Evolutionary conservation across 2,888 invertebrate genomes (phyloP).

Genomic region (Cremastinae sp.): DNA sequence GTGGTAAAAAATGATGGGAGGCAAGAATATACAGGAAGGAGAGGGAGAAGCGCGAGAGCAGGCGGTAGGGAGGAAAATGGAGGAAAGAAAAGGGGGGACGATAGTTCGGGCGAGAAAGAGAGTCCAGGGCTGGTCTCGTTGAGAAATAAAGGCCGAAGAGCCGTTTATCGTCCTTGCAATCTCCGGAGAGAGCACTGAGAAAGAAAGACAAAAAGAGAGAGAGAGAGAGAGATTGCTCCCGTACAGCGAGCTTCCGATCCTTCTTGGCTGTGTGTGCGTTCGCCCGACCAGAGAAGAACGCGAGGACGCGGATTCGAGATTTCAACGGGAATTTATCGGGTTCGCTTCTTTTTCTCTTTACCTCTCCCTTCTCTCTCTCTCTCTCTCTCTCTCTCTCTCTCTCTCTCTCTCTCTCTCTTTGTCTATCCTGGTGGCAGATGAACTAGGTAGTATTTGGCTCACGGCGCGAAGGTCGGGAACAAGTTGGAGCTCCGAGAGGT

Average conservation of each 20-base stretch:
- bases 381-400: constrained; percentile 3
- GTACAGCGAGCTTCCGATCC: constrained; percentile 46
- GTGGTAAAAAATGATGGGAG: constrained; percentile 20
- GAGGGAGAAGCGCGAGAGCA: constrained; percentile 11
- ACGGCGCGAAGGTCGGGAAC: constrained; percentile 33
- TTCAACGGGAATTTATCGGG: constrained; percentile 64
- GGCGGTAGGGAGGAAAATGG: constrained; percentile 30
- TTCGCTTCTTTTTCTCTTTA: constrained; percentile 10
- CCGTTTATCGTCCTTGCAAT: constrained; percentile 65
- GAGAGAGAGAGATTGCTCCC: constrained; percentile 29
- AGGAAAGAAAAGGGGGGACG: constrained; percentile 45
- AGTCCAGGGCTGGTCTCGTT: constrained; percentile 52
- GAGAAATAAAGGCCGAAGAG: constrained; percentile 62
- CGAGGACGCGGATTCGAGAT: constrained; percentile 63
- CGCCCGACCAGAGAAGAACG: constrained; percentile 35
- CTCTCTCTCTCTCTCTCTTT: constrained; percentile 7
- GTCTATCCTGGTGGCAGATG: constrained; percentile 38
- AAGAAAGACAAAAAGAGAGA: constrained; percentile 7
- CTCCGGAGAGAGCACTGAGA: constrained; percentile 54
- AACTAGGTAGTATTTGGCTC: constrained; percentile 55
- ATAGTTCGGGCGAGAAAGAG: constrained; percentile 41
- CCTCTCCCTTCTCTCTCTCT: constrained; percentile 9
- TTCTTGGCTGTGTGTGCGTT: constrained; percentile 52
- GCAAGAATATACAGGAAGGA: constrained; percentile 23
- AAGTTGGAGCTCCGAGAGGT: constrained; percentile 15